Evolutionary conservation across 30 jellyfish, hydroid and myxozoan species (phyloP).

Genomic region (Phacellophora camtschatica): DNA sequence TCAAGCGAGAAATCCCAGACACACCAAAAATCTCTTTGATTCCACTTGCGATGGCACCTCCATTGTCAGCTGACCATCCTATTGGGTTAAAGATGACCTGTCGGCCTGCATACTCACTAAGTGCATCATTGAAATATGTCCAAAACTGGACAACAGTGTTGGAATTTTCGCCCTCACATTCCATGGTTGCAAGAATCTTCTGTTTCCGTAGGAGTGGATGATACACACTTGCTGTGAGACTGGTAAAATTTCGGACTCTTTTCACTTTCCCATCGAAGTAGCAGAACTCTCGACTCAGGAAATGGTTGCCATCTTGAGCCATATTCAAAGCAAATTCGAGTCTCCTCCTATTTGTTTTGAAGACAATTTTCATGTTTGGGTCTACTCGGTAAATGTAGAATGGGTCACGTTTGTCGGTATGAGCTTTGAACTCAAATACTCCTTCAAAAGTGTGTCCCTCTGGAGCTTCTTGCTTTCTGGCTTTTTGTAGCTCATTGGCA

Average conservation of each 20-base stretch:
- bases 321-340: conserved; percentile 14
- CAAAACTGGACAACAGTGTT: background rate
- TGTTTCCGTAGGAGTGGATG: conserved; percentile 15
- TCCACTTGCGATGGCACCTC: conserved; percentile 20
- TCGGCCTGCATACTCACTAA: conserved; percentile 15
- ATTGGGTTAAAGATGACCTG: conserved; percentile 6
- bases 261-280: conserved; percentile 7
- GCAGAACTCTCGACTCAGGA: conserved; percentile 11
- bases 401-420: conserved; percentile 22
- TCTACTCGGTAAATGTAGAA: conserved; percentile 1
- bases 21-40: conserved; percentile 10
- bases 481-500: conserved; percentile 14
- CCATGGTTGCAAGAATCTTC: conserved; percentile 16
- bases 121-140: conserved; percentile 12
- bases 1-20: conserved; percentile 19
- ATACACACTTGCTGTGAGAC: conserved; percentile 16
- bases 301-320: conserved; percentile 15
- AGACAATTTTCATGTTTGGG: background rate
- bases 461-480: conserved; percentile 16
- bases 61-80: conserved; percentile 23
- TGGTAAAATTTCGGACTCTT: conserved; percentile 9
- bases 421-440: conserved; percentile 13
- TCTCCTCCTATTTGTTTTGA: conserved; percentile 2
- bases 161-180: conserved; percentile 1
- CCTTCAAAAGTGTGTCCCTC: conserved; percentile 5